Percentiles rank a stretch among this genome's conserved stretches.
Evolutionary conservation across 2,888 invertebrate species (phyloP).

Genomic region (Petrolisthes manimaculis): DNA sequence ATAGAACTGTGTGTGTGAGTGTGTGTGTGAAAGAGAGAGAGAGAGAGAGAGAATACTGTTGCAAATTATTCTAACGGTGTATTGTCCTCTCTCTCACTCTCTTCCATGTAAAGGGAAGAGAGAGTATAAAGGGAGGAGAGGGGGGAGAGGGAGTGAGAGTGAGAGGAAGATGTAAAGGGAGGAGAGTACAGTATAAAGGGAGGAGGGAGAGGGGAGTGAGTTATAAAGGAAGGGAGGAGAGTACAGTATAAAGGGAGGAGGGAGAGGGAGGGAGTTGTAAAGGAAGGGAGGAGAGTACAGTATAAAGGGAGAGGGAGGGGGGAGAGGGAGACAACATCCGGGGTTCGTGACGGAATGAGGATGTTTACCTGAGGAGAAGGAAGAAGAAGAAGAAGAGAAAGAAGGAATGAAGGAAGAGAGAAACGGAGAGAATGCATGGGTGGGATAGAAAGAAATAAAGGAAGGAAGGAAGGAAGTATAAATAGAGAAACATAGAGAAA

Average conservation of each 20-base stretch:
- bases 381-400: not conserved
- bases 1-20: too few species aligned
- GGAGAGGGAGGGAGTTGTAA: not conserved
- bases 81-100: too few species aligned
- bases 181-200: not conserved
- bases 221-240: not conserved
- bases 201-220: not conserved
- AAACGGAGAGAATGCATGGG: not conserved
- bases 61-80: too few species aligned
- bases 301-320: not conserved
- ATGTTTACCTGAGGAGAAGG: not conserved
- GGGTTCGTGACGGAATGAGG: not conserved
- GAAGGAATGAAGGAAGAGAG: not conserved
- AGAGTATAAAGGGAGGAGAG: not conserved
- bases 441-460: not conserved
- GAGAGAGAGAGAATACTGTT: too few species aligned
- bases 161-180: not conserved
- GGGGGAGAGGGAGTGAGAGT: not conserved
- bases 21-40: too few species aligned
- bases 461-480: not conserved
- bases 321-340: not conserved
- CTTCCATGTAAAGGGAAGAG: too few species aligned
- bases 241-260: not conserved
- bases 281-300: not conserved
- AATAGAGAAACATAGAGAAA: not conserved